These are phyloP conservation scores for Leiothrix lutea DNA, from an alignment of 2,113 vertebrate species.

Conservation along the genomic window DNA sequence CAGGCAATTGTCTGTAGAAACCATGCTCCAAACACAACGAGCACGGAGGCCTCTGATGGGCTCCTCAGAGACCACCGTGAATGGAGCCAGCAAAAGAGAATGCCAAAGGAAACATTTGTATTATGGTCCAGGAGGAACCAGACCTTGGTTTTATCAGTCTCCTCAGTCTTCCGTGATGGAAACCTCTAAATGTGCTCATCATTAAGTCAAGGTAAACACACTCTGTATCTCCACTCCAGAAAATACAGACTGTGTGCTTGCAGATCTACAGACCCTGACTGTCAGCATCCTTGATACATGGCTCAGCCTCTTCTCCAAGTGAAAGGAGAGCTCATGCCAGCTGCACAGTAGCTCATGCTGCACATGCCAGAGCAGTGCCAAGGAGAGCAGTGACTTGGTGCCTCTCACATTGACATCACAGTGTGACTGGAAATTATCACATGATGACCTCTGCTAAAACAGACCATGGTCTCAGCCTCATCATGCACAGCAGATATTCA, in stretches of 20 bases:
- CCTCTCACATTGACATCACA: not conserved
- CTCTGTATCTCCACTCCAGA: not conserved
- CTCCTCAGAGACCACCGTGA: slow-evolving; percentile 1
- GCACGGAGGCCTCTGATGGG: slow-evolving; percentile 9
- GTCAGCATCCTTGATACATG: not conserved
- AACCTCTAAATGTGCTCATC: not conserved
- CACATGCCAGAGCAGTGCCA: not conserved
- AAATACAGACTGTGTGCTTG: not conserved
- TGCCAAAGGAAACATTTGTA: slow-evolving; percentile 59
- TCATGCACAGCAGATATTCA: not conserved
- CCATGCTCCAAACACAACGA: not conserved
- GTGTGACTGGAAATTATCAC: not conserved
- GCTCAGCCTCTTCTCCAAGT: not conserved
- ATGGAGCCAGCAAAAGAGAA: slow-evolving; percentile 4
- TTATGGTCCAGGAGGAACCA: slow-evolving; percentile 18
- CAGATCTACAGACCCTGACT: not conserved
- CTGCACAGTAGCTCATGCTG: not conserved
- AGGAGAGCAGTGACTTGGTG: not conserved
- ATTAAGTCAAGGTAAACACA: not conserved
- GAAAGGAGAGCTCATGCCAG: not conserved
- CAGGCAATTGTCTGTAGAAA: slow-evolving; percentile 42
- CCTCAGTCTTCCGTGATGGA: not conserved
- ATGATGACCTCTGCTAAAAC: not conserved
- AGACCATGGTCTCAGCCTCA: not conserved
- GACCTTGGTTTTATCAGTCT: slow-evolving; percentile 45